Percentiles rank a stretch among this genome's conserved stretches.
Conservation (phyloP, 1,140 invertebrate genomes). For the Macrotrachela quadricornifera region DNA sequence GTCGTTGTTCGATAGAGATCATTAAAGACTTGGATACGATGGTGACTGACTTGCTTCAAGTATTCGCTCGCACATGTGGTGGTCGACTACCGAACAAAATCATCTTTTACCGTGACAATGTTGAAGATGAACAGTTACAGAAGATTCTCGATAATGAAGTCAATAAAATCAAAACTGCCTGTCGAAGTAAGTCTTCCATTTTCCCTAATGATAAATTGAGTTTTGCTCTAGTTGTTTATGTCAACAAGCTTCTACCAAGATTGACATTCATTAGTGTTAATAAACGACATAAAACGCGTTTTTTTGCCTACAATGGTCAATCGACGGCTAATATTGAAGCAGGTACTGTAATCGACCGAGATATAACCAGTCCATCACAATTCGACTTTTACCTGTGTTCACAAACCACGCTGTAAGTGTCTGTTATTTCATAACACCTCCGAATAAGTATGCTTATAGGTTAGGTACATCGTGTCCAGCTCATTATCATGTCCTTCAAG, state of each 20-base stretch:
- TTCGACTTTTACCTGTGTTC: conserved; percentile 35
- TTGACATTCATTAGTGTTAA: conserved; percentile 65
- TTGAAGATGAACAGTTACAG: background rate
- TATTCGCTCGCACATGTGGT: too few relatives aligned
- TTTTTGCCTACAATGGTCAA: background rate
- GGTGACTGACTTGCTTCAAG: too few relatives aligned
- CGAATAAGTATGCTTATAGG: too few relatives aligned
- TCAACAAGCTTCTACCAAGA: background rate
- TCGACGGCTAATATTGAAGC: conserved; percentile 22
- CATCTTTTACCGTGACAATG: background rate
- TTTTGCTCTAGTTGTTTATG: too few relatives aligned
- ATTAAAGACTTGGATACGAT: too few relatives aligned
- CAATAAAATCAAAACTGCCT: background rate
- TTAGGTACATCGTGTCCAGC: too few relatives aligned
- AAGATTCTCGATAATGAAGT: background rate
- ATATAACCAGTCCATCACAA: conserved; percentile 55
- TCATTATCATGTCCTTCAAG: too few relatives aligned
- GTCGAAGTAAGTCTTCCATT: background rate
- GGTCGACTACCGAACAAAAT: background rate
- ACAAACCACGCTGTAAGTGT: background rate
- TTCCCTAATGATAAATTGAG: too few relatives aligned
- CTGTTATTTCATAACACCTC: too few relatives aligned
- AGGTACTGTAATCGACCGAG: conserved; percentile 57
- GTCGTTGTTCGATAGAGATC: too few relatives aligned
- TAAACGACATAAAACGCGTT: conserved; percentile 61